These are phyloP conservation scores for Pogonocherus hispidulus DNA, from an alignment of 2,888 invertebrate species.

Conservation along the genomic window DNA sequence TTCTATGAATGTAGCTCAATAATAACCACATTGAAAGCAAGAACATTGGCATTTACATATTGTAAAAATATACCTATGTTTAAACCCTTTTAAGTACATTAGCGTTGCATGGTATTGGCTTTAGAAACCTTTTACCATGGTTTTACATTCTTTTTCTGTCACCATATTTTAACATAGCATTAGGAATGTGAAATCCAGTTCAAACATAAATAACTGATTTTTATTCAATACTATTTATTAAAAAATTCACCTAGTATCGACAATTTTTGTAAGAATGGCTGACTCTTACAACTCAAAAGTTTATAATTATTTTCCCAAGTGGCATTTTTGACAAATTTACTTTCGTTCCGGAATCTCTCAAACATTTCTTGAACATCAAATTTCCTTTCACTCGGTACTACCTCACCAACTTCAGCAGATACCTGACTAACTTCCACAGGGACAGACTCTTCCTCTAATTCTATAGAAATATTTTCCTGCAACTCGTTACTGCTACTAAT, in stretches of 20 bases:
- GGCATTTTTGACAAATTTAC: conserved; percentile 75
- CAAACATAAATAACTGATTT: too few relatives aligned
- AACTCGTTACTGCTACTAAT: conserved; percentile 57
- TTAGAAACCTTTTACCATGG: too few relatives aligned
- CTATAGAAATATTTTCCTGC: conserved; percentile 37
- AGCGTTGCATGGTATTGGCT: too few relatives aligned
- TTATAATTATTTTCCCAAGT: conserved; percentile 77
- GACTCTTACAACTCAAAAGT: conserved; percentile 83
- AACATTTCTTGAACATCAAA: conserved; percentile 82
- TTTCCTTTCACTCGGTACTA: conserved; percentile 64
- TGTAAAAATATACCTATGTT: too few relatives aligned
- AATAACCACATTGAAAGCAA: too few relatives aligned
- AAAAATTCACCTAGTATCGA: conserved; percentile 86
- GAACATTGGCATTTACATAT: too few relatives aligned
- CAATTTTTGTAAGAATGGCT: conserved; percentile 83
- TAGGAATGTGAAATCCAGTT: too few relatives aligned
- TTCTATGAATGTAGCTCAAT: too few relatives aligned
- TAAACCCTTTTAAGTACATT: too few relatives aligned
- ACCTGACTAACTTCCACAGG: conserved; percentile 35
- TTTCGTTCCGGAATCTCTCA: conserved; percentile 76
- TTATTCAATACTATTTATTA: conserved; percentile 1
- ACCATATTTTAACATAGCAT: too few relatives aligned
- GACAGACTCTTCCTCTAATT: conserved; percentile 48
- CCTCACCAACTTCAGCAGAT: conserved; percentile 36
- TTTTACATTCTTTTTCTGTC: too few relatives aligned